Evolutionary conservation across 92 coral and sea anemone genomes (phyloP), one percentile per base, ranked within the genome.

Genomic region (Siderastrea radians): DNA sequence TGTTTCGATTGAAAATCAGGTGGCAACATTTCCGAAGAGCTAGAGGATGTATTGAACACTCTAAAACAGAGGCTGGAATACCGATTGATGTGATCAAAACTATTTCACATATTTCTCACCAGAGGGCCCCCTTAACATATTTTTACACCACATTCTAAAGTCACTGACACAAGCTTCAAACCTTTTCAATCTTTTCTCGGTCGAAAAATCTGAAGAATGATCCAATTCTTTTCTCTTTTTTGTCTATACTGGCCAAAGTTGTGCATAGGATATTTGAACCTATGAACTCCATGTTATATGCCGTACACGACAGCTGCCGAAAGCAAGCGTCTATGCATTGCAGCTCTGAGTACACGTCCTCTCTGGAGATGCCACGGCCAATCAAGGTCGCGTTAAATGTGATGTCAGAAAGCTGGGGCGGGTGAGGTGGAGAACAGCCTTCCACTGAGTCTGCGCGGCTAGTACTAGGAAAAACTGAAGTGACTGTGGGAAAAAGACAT

Each of bases 321-420:
- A 91, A 73, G 58, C 94, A 91, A 26, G 72, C 19, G 69, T 91
- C 91, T 26, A 86, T 82, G 57, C 94, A 91, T 58, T 86, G 91
- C 6, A 87, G 38, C 45, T 91, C 88, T 17, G 91, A 74, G 53
- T 72, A 44, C 79, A 91, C 94, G 7, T 81, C 71, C 51, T 76
- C 84, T 26, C 60, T 80, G 3, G 71, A 76, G 52, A 67, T 80
- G 17, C 68, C 86, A 3, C 49, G 72, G 63, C 91, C 93, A 3
- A 68, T 81, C 52, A 81, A 11, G 65, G 69, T 43, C 16, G 19
- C 38, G 85, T 81, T 68, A 4, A 53, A 81, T 16, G 43, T 12
- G 75, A 80, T 68, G 51, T 67, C 75, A n/a, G 77, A 54, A 67
- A 81, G 58, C 15, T 68, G 66, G 53, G 76, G 76, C 26, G 77